Conservation (phyloP, 2,888 invertebrate species). For the Tubiluchus corallicola region DNA sequence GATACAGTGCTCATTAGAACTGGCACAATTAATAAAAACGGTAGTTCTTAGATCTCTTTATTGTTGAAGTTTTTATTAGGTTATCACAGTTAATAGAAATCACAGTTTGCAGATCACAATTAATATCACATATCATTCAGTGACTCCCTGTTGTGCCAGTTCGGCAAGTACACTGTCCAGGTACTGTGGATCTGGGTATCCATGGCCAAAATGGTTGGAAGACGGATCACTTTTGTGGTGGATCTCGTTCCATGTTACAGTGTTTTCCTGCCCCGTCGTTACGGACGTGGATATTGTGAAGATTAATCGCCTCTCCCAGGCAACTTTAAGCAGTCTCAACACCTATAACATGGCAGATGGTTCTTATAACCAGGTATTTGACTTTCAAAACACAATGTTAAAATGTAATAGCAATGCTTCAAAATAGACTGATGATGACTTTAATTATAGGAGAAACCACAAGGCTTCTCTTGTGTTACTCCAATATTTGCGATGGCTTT, state of each 20-base stretch:
- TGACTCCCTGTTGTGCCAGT: slow-evolving; percentile 28
- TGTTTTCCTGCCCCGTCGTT: slow-evolving; percentile 75
- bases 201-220: slow-evolving; percentile 35
- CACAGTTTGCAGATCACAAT: slow-evolving; percentile 8
- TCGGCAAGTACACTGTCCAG: slow-evolving; percentile 41
- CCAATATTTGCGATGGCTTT: too few species aligned
- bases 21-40: too few species aligned
- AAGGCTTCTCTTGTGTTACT: too few species aligned
- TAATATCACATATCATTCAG: slow-evolving; percentile 13
- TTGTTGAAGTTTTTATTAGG: too few species aligned
- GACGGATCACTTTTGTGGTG: slow-evolving; percentile 64
- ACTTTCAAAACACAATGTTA: background rate
- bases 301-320: slow-evolving; percentile 61
- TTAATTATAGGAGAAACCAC: background rate
- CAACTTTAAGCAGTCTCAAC: slow-evolving; percentile 50
- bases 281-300: slow-evolving; percentile 70
- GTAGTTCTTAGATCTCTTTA: too few species aligned
- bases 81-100: too few species aligned
- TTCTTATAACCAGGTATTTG: background rate
- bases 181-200: slow-evolving; percentile 58
- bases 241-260: slow-evolving; percentile 76
- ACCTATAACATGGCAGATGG: slow-evolving; percentile 32
- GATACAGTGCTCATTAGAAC: too few species aligned
- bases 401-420: background rate
- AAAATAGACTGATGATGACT: background rate